Base-by-base conservation (phyloP, 2,797 vertebrate species). In the Notolepis coatsorum region DNA sequence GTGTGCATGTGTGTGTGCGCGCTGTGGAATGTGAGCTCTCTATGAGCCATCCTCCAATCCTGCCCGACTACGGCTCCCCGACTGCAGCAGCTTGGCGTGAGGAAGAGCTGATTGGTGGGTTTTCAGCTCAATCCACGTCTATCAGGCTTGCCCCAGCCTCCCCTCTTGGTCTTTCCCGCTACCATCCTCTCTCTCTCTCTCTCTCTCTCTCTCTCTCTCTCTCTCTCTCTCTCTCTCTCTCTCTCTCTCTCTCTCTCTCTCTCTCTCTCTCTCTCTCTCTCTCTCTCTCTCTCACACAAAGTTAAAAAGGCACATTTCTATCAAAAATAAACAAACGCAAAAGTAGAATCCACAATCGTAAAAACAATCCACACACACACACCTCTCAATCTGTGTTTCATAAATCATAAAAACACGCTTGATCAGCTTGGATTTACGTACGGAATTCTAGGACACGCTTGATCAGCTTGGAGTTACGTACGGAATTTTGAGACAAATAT, bases 21-120 rank as follows among this genome's bases (percentile, higher is more conserved):
- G 86, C 71, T 50, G 54, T 45, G 53, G 80, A 74, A 75, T 65
- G 72, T 25, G 58, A 68, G 77, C 77, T 73, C 77, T 70, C 75
- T 54, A 60, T 56, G 62, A 54, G 68, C 75, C 71, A 59, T 77
- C 78, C 62, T 84, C 85, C 89, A 88, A 92, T 93, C 91, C 91
- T 89, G 78, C 3, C 84, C 77, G 87, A 85, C 85, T 91, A 77
- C 65, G 68, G 63, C 68, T 74, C 77, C 84, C 80, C 51, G 41
- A 79, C 86, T 90, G 85, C 92, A 84, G 93, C 87, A 86, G 91
- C 88, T 89, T 82, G 65, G 20, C 79, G 83, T 68, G 56, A 78
- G 65, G 57, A 6, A 77, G 82, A 75, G 85, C 79, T 65, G 87
- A 96, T 96, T 96, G 95, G 95, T 88, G 81, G 62, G 74, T 64